These are phyloP conservation scores for Ophraella communa DNA, from an alignment of 2,888 invertebrate species.

Conservation along the genomic window DNA sequence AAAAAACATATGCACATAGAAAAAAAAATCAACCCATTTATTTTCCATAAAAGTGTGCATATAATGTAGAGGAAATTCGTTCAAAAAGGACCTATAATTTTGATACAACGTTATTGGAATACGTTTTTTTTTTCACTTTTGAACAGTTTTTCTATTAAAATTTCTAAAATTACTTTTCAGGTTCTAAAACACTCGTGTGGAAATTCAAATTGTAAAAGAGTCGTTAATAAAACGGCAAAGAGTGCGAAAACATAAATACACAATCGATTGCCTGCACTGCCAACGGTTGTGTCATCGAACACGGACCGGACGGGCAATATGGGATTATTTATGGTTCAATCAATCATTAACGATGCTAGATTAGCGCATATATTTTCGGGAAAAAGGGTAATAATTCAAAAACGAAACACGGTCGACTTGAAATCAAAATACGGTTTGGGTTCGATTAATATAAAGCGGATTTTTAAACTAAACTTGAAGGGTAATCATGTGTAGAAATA, in stretches of 20 bases:
- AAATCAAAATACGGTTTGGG: constrained; percentile 23
- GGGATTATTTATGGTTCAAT: constrained; percentile 46
- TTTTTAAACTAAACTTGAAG: background rate
- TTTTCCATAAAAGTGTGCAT: too few species aligned
- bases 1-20: too few species aligned
- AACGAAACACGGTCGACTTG: constrained; percentile 16
- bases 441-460: background rate
- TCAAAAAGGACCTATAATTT: background rate
- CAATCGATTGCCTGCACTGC: constrained; percentile 4
- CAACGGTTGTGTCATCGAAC: constrained; percentile 7
- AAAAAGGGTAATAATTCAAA: constrained; percentile 42
- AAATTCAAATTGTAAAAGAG: background rate
- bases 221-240: background rate
- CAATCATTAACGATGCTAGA: constrained; percentile 47
- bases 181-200: background rate
- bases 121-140: background rate
- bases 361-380: constrained; percentile 45
- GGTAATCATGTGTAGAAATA: background rate
- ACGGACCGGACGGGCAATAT: constrained; percentile 32
- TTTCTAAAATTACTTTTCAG: background rate
- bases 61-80: background rate
- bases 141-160: background rate
- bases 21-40: too few species aligned
- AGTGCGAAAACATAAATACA: constrained; percentile 13
- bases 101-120: background rate